Evolutionary conservation across 2,113 vertebrate species (phyloP), one percentile per base, ranked within the genome.

Genomic region (Haliaeetus leucogaster): DNA sequence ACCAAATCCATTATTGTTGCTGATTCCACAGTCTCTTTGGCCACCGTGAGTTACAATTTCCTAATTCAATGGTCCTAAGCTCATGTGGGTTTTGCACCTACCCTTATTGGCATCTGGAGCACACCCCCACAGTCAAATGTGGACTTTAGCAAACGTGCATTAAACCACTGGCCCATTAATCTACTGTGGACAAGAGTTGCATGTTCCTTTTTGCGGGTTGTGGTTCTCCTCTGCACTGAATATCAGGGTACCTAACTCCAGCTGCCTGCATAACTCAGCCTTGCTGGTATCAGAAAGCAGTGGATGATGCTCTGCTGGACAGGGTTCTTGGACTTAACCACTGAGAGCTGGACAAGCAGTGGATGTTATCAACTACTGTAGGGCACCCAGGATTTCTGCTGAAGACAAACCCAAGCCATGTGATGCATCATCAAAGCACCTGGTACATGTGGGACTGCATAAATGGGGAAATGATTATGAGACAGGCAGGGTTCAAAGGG

Each of bases 81-180:
- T 36, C 36, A 36, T 12, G 21, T 45, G 34, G 23, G 23, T 25
- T 82, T 67, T 65, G 29, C 34, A 40, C 16, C 43, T 26, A 30
- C 16, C 6, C 2, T 53, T 62, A 9, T 40, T 87, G 63, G 27
- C 21, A 55, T 32, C 30, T 58, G 43, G 50, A 40, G 11, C 22
- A 34, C n/a, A 43, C 1, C 18, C 27, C 36, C 5, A 6, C 0
- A 1, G 23, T 26, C 27, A 38, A 21, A 50, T 8, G 19, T 59
- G 38, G n/a, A 42, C 76, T 38, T 86, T 19, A 45, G 38, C 11
- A 23, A 63, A 43, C 10, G 20, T 55, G 21, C 16, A 26, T 73
- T 53, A 52, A 53, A 26, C 32, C 53, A 52, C 38, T 40, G 52
- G 34, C 38, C 45, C 32, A 22, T 47, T 23, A 34, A 13, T 53